Base-by-base conservation (phyloP, 1,140 invertebrate species). In the Tetramorium parvispinum region DNA sequence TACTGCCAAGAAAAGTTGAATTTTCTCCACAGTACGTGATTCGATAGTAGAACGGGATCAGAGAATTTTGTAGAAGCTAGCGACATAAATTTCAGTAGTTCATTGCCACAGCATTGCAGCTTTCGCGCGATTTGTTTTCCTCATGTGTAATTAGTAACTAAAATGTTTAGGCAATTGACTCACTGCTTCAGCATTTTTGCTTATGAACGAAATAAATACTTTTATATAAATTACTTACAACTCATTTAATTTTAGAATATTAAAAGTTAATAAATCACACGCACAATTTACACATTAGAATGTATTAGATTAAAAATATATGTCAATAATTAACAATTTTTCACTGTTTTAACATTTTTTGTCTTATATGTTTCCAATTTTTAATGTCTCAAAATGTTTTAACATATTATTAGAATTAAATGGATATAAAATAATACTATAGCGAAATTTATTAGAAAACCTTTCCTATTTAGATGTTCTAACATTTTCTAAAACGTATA, bases 81-180 rank as follows among this genome's bases (percentile, higher is more conserved):
- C 4, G 8, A 27, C 53, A 75, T 82, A 73, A 73, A 73, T 83
- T 81, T 27, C 18, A 32, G 40, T 40, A 27, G 24, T 83, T 83
- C 27, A 61, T 83, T 59, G 79, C n/a, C 13, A 51, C 40, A 49
- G 32, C 46, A 59, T 59, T 24, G 79, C 53, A 61, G 68, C 24
- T 37, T 83, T 83, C 68, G 53, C n/a, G 40, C 53, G n/a, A 73
- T 75, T 82, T 73, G 79, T 73, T 83, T 83, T 71, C 24, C 18
- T 61, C 40, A 13, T 53, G 46, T 24, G 16, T 83, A 83, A 75
- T 83, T 73, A 75, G 24, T 46, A 16, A 71, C n/a, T 46, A 73
- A 59, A 82, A 83, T 11, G 40, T 59, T 83, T n/a, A 46, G 27
- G 3, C n/a, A n/a, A 59, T 75, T 24, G 18, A 61, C 13, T 0